Evolutionary conservation across 2,888 invertebrate genomes (phyloP).

Genomic region (Orthosia gothica): DNA sequence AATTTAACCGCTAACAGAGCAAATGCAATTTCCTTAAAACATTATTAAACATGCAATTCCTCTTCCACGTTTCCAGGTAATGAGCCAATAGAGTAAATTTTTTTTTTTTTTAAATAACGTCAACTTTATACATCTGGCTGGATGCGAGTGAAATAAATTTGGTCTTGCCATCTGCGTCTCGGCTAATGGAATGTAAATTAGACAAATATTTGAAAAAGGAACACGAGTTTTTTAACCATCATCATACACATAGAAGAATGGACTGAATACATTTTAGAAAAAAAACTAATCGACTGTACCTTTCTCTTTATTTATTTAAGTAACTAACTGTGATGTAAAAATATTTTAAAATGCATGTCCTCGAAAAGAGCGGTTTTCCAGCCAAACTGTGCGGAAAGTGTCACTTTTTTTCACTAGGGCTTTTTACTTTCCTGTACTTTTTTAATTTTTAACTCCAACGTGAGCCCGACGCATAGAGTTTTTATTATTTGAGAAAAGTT

Average conservation of each 20-base stretch:
- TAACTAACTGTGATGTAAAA: too few relatives aligned
- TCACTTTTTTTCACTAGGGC: too few relatives aligned
- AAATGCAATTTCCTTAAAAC: background rate
- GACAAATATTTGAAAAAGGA: constrained; percentile 64
- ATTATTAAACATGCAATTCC: constrained; percentile 7
- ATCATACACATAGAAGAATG: background rate
- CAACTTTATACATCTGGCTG: constrained; percentile 27
- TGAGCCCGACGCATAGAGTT: too few relatives aligned
- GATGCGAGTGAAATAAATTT: constrained; percentile 57
- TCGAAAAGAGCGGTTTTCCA: too few relatives aligned
- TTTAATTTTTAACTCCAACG: too few relatives aligned
- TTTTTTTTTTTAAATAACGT: constrained; percentile 30
- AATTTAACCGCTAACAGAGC: too few relatives aligned
- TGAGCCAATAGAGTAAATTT: constrained; percentile 21
- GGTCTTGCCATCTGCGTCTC: constrained; percentile 37
- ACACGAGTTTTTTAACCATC: constrained; percentile 37
- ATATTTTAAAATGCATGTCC: too few relatives aligned
- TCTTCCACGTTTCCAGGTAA: background rate
- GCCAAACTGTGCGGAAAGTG: too few relatives aligned
- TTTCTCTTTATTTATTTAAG: too few relatives aligned
- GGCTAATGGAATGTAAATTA: constrained; percentile 68
- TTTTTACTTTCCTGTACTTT: too few relatives aligned
- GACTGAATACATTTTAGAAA: background rate
- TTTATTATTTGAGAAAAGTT: too few relatives aligned
- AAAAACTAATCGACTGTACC: too few relatives aligned